phyloP scores from a whole-genome alignment of 1,140 invertebrate species.

The Campodea augens region DNA sequence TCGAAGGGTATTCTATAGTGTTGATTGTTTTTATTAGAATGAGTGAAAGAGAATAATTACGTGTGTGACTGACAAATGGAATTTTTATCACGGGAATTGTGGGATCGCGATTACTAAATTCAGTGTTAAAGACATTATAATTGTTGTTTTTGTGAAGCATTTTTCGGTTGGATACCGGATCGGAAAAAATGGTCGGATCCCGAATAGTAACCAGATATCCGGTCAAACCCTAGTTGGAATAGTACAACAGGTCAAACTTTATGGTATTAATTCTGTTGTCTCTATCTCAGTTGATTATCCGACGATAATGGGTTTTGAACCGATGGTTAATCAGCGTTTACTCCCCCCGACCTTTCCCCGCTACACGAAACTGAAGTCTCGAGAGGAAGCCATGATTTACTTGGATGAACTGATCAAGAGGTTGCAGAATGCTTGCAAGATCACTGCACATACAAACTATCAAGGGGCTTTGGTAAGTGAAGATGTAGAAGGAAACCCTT shows the following conservation, averaged over 20 bases:
- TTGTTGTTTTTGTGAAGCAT: too few species aligned
- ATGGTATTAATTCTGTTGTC: constrained; percentile 3
- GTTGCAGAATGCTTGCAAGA: constrained; percentile 61
- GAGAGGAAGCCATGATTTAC: constrained; percentile 63
- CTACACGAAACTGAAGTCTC: constrained; percentile 78
- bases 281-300: constrained; percentile 25
- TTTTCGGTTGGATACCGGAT: too few species aligned
- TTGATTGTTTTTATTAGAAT: too few species aligned
- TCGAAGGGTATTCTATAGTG: too few species aligned
- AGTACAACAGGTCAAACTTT: neutral
- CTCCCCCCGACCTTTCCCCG: constrained; percentile 94
- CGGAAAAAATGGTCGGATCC: too few species aligned
- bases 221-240: too few species aligned
- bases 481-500: neutral
- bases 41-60: too few species aligned
- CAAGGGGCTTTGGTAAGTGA: constrained; percentile 56
- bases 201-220: too few species aligned
- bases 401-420: constrained; percentile 60
- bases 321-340: constrained; percentile 81
- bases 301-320: constrained; percentile 71
- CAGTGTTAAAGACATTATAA: too few species aligned
- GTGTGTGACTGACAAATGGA: too few species aligned
- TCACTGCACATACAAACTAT: constrained; percentile 55
- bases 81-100: too few species aligned
- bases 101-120: too few species aligned